Evolutionary conservation across 2,113 vertebrate genomes (phyloP).

Genomic region (Morone chrysops): DNA sequence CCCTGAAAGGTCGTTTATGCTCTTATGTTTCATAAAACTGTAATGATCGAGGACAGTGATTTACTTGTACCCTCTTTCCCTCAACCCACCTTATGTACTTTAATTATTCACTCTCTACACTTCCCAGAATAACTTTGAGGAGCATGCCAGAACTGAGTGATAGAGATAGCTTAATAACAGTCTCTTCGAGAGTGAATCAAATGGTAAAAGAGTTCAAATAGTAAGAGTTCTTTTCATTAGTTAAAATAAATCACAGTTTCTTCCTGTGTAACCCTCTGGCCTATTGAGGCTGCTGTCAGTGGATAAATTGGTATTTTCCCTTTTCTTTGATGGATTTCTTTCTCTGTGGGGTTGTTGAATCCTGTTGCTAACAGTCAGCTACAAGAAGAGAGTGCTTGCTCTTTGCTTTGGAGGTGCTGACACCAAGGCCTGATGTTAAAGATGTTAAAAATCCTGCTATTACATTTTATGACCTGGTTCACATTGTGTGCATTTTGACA

Average conservation of each 20-base stretch:
- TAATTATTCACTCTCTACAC: slow-evolving; percentile 46
- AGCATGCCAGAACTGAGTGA: neutral
- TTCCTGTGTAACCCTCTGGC: neutral
- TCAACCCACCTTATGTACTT: slow-evolving; percentile 25
- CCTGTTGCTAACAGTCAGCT: neutral
- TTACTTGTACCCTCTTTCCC: slow-evolving; percentile 24
- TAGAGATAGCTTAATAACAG: slow-evolving; percentile 27
- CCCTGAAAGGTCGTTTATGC: slow-evolving; percentile 2
- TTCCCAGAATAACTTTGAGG: slow-evolving; percentile 44
- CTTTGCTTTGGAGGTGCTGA: slow-evolving; percentile 9
- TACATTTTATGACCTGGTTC: slow-evolving; percentile 17
- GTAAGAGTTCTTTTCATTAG: slow-evolving; percentile 9
- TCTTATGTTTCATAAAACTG: slow-evolving; percentile 46
- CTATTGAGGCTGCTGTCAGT: slow-evolving; percentile 18
- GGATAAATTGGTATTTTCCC: slow-evolving; percentile 33
- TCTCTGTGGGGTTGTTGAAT: slow-evolving; percentile 30
- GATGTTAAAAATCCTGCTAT: slow-evolving; percentile 12
- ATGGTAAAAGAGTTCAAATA: neutral
- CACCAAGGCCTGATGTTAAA: slow-evolving; percentile 5
- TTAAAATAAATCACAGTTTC: neutral
- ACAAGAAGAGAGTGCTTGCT: slow-evolving; percentile 6
- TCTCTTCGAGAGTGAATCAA: slow-evolving; percentile 1
- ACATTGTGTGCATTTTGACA: neutral
- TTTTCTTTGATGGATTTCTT: slow-evolving; percentile 44
- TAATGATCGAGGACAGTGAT: slow-evolving; percentile 25